Base-by-base conservation (phyloP, 2,888 invertebrate genomes). In the Camponotus fellah region DNA sequence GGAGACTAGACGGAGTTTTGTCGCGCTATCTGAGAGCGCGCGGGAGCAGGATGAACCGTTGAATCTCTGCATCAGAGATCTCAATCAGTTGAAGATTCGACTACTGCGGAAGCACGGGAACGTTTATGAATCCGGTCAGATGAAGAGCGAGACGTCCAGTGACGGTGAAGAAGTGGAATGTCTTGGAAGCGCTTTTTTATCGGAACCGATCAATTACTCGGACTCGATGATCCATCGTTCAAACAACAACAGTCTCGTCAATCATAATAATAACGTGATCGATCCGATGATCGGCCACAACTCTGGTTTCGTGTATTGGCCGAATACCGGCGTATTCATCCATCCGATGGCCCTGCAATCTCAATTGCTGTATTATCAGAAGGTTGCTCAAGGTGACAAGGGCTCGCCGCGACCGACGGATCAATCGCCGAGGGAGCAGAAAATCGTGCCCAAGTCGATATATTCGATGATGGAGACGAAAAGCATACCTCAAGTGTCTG, bases 41-140 rank as follows among this genome's bases (percentile, higher is more conserved):
- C 95, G 92, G 68, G 95, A 96, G 77, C 96, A 96, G 89, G 97
- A 97, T 72, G 97, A 98, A 92, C 98, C 98, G 0, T 95, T 98
- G 6, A 98, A 98, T 95, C 96, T 98, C 5, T 98, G 98, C 93
- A 96, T 98, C 82, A 95, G 98, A 75, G 98, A 98, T 92, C 95
- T 97, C 71, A 96, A 96, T 91, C 97, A 97, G 86, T 93, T 97
- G 37, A 97, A 97, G 91, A 96, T 97, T 87, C 96, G 97, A 88
- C 95, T 97, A 53, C 95, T 96, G 75, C 95, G 96, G 90, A 96
- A 96, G 87, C 96, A 96, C 85, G 96, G 96, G 0, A 96, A 96
- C 92, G 96, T 96, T 66, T 96, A 96, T 92, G 95, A 96, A n/a
- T 94, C 95, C 14, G 94, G 93, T 0, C 96, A 96, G 87, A 95